A percentile compares a stretch with the other conserved stretches of the same genome.
These are phyloP conservation scores for Carassius carassius DNA, from an alignment of 2,113 vertebrate species.

Conservation along the genomic window DNA sequence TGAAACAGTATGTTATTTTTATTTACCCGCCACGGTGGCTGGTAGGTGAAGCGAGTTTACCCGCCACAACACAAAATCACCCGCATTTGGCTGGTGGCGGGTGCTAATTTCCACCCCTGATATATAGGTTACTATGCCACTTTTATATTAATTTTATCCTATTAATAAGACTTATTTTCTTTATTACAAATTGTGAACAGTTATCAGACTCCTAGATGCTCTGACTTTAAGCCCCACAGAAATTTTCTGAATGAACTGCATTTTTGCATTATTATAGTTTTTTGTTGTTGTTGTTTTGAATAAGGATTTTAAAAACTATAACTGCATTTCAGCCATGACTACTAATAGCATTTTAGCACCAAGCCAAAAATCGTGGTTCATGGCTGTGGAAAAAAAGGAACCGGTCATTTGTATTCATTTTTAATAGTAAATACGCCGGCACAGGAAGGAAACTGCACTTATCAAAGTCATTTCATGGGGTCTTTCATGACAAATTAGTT, in stretches of 20 bases:
- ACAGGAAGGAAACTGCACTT: background rate
- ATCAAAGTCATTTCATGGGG: background rate
- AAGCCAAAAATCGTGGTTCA: background rate
- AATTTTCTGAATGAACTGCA: background rate
- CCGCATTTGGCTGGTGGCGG: too few species aligned
- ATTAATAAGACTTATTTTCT: background rate
- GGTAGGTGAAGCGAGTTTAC: too few species aligned
- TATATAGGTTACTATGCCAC: background rate
- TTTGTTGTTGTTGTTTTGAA: background rate
- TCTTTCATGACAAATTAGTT: conserved; percentile 16
- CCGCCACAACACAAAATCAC: too few species aligned
- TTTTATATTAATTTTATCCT: background rate
- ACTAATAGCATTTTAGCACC: background rate
- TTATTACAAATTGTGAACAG: background rate
- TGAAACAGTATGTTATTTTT: too few species aligned
- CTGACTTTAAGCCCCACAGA: background rate
- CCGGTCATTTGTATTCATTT: background rate
- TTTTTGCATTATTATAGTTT: background rate
- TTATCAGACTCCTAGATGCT: background rate
- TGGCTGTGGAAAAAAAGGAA: background rate
- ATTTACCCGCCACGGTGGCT: too few species aligned
- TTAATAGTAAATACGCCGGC: background rate
- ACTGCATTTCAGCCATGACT: background rate
- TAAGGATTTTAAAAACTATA: background rate
- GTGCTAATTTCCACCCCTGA: too few species aligned